These are phyloP conservation scores for Nipponia nippon DNA, from an alignment of 2,113 vertebrate genomes.

Conservation along the genomic window DNA sequence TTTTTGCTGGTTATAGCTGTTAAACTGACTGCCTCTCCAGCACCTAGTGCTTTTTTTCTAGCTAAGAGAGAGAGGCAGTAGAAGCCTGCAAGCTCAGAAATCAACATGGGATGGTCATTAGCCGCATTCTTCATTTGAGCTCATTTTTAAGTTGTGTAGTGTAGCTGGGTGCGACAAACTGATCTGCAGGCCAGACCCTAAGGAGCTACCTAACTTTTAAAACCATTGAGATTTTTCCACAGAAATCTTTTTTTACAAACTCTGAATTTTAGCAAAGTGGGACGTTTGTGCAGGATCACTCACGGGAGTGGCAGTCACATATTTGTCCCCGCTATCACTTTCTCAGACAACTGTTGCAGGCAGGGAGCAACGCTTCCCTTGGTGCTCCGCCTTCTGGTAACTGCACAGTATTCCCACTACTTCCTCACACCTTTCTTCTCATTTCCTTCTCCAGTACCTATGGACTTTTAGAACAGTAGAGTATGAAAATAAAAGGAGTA, in stretches of 20 bases:
- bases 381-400: neutral
- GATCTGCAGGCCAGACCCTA: neutral
- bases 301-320: neutral
- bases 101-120: neutral
- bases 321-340: neutral
- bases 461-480: neutral
- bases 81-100: neutral
- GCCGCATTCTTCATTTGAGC: neutral
- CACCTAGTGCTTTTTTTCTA: neutral
- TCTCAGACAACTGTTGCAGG: neutral
- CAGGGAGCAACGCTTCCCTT: neutral
- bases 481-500: neutral
- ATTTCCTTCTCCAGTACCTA: neutral
- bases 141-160: neutral
- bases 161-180: neutral
- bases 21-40: neutral
- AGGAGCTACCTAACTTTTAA: neutral
- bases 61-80: neutral
- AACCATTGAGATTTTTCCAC: neutral
- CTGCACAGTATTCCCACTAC: neutral
- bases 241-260: neutral
- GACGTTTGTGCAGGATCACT: neutral
- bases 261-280: neutral
- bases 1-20: neutral
- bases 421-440: neutral